Conservation (phyloP, 2,113 vertebrate genomes). For the Crotalus horridus region DNA sequence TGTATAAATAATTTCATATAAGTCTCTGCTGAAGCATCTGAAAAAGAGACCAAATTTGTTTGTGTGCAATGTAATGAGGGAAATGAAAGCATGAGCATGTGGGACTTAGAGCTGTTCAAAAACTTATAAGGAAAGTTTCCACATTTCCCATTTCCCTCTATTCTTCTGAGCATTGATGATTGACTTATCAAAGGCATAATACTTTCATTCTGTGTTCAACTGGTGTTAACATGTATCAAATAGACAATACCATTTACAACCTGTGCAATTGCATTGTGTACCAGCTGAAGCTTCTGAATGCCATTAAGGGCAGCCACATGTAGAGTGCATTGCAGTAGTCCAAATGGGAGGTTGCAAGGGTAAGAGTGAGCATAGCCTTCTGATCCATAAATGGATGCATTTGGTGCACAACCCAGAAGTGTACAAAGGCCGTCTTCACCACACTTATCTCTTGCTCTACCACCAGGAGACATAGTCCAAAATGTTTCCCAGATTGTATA, state of each 20-base stretch:
- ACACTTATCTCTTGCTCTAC: background rate
- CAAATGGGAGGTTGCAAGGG: background rate
- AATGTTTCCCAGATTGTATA: background rate
- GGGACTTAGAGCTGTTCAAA: background rate
- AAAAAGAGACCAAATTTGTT: background rate
- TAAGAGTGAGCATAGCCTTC: background rate
- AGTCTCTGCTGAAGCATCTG: background rate
- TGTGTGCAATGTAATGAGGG: background rate
- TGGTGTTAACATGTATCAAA: background rate
- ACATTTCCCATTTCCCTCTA: background rate
- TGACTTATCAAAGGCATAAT: background rate
- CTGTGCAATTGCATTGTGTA: background rate
- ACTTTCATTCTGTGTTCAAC: background rate
- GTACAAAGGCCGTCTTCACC: background rate
- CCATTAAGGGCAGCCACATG: background rate
- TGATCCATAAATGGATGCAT: background rate
- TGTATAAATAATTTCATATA: background rate
- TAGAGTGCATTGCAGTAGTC: background rate
- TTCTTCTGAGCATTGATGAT: background rate
- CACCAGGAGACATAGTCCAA: background rate
- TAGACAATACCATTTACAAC: background rate
- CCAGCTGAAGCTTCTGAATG: background rate
- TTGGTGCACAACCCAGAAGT: background rate
- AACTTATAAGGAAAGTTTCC: background rate
- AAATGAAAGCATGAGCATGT: background rate